A percentile compares a stretch with the other conserved stretches of the same genome.
Evolutionary conservation across 2,113 vertebrate genomes (phyloP).

Genomic region (Halcyon senegalensis): DNA sequence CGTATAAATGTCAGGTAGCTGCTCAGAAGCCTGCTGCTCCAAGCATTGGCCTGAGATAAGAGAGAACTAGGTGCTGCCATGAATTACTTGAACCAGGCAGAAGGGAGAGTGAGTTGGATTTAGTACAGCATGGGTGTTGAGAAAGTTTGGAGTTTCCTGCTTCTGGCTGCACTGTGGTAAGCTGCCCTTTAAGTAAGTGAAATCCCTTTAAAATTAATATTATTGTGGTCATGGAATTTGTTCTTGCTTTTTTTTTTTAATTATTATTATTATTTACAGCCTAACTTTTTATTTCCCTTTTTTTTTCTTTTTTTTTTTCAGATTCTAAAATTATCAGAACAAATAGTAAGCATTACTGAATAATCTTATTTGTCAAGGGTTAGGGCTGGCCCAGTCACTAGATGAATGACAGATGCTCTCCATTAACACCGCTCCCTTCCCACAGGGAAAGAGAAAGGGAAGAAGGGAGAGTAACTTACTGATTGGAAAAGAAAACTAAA

Average conservation of each 20-base stretch:
- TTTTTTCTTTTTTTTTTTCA: not conserved
- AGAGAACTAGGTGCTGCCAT: not conserved
- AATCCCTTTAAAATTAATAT: not conserved
- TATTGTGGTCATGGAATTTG: not conserved
- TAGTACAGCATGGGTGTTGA: not conserved
- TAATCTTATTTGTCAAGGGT: not conserved
- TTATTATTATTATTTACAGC: not conserved
- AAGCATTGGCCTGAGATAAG: not conserved
- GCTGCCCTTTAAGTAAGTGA: not conserved
- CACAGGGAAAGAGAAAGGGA: not conserved
- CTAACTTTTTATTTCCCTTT: not conserved
- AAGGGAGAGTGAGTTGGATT: not conserved
- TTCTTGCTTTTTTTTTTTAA: not conserved
- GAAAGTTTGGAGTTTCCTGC: not conserved
- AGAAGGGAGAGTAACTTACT: not conserved
- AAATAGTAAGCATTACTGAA: not conserved
- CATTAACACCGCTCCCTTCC: too few species aligned
- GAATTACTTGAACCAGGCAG: not conserved
- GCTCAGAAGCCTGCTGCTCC: not conserved
- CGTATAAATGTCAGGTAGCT: not conserved
- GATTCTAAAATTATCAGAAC: not conserved
- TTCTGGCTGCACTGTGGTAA: not conserved
- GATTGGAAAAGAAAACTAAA: not conserved
- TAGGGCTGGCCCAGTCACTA: not conserved
- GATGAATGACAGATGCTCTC: not conserved